Base-by-base conservation (phyloP, 1,140 invertebrate genomes). In the Chelonus insularis region DNA sequence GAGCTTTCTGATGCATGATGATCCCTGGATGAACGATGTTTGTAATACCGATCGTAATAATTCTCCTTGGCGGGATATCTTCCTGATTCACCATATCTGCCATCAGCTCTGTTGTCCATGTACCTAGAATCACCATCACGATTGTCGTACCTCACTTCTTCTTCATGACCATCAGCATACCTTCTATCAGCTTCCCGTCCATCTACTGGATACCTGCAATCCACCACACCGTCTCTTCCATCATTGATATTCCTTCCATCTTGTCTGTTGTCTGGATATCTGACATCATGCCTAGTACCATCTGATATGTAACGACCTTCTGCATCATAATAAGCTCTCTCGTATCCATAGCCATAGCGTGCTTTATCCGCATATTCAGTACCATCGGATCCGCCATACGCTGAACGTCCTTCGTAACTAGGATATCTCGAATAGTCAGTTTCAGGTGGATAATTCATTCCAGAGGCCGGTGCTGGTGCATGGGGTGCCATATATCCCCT, bases 41-140 rank as follows among this genome's bases (percentile, higher is more conserved):
- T 82, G 68, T 82, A 82, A 57, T 82, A 82, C 21, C 79, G 69
- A 48, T 82, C 79, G 43, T 82, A 82, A 57, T 82, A 82, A 51
- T 82, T 81, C 39, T 80, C 78, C 60, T 80, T 80, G n/a, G 68
- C 21, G 1, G 68, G 65, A 41, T 81, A 79, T 64, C 76, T 68
- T 20, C 72, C 55, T 0, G 69, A 66, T 6, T 78, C 74, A n/a
- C 60, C 58, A 60, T 73, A 80, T 57, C 77, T 72, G n/a, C 67
- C 66, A n/a, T 73, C 71, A 1, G 18, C 67, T 20, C 71, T 64
- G 5, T 39, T 59, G 1, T 75, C 73, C 12, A 55, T 43, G 16
- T 74, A 74, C 14, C 72, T 69, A 23, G 54, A 58, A 20, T 73
- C 69, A 0, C 54, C 29, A 18, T 70, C 72, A n/a, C 70, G 67